These are phyloP conservation scores for Choloepus didactylus DNA, from an alignment of 2,797 vertebrate genomes.

Conservation along the genomic window DNA sequence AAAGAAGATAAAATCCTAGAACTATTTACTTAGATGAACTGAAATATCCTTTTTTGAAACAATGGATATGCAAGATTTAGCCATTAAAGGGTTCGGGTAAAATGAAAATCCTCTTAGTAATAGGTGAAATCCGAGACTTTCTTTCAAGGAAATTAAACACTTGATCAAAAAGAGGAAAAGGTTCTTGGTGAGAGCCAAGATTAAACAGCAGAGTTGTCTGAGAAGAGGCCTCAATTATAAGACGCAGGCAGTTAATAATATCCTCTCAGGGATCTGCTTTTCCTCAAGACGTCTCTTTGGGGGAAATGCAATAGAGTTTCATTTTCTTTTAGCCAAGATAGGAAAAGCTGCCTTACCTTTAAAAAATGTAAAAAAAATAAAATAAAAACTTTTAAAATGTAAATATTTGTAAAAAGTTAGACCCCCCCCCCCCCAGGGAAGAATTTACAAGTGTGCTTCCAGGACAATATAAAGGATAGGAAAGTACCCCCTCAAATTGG, in stretches of 20 bases:
- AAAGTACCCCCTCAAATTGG: background rate
- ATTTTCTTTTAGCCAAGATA: constrained; percentile 74
- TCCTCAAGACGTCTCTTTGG: constrained; percentile 80
- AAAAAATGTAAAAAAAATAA: constrained; percentile 56
- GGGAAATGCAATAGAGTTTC: constrained; percentile 79
- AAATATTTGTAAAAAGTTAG: background rate
- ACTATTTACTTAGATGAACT: constrained; percentile 89
- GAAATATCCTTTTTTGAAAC: constrained; percentile 87
- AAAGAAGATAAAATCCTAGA: constrained; percentile 87
- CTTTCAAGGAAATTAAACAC: constrained; percentile 90
- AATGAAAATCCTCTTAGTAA: constrained; percentile 88
- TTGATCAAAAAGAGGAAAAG: constrained; percentile 88
- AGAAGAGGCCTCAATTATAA: constrained; percentile 85
- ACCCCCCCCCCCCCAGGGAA: background rate
- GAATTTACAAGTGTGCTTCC: constrained; percentile 40
- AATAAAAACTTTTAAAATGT: constrained; percentile 69
- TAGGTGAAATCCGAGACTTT: constrained; percentile 89
- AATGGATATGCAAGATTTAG: constrained; percentile 88
- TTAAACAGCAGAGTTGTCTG: constrained; percentile 87
- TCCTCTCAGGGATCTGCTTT: constrained; percentile 83
- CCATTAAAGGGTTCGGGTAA: constrained; percentile 87
- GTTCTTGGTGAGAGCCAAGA: constrained; percentile 87
- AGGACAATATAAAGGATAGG: background rate
- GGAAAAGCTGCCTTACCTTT: constrained; percentile 59
- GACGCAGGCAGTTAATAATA: constrained; percentile 85